Evolutionary conservation across 1,140 invertebrate genomes (phyloP), one percentile per base, ranked within the genome.

Genomic region (Maniola jurtina): DNA sequence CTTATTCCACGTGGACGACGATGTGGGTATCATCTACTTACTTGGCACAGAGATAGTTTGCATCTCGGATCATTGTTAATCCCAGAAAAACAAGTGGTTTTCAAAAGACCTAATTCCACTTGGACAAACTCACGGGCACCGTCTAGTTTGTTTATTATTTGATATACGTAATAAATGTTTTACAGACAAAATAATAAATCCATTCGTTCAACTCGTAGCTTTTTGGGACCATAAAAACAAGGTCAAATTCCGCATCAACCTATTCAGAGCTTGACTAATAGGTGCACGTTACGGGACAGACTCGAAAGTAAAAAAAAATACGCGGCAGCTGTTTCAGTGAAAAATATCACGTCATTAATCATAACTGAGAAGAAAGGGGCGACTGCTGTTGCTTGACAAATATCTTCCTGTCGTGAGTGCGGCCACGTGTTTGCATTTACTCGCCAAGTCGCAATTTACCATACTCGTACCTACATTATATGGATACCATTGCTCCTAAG

Each of bases 311-410:
- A 86, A 87, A 80, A 87, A 80, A 88, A 86, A 84, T 82, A 84
- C 75, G 81, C 69, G 73, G 79, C 83, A 88, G 83, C 85, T 88
- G 85, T 83, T 88, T 75, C 81, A 83, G 77, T 86, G 82, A 88
- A 88, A 88, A 88, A 88, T 86, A 88, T 84, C 71, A 57, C 61
- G 73, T 68, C 76, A 74, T 87, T 87, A 87, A 87, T 85, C 83
- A 87, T 83, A 83, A 75, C 72, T 77, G 68, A 73, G 80, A 80
- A 84, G 79, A 80, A 80, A 80, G 70, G 76, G 73, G 75, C 74
- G 81, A 79, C 79, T 75, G 73, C 72, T 25, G 73, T 66, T 71
- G 72, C 61, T 73, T 77, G 84, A 85, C 84, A 83, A 85, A 84
- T 82, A 81, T 76, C 76, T 84, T 84, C 80, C 81, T 80, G 76